phyloP scores from a whole-genome alignment of 2,888 invertebrate species.

The Chrysina gloriosa region DNA sequence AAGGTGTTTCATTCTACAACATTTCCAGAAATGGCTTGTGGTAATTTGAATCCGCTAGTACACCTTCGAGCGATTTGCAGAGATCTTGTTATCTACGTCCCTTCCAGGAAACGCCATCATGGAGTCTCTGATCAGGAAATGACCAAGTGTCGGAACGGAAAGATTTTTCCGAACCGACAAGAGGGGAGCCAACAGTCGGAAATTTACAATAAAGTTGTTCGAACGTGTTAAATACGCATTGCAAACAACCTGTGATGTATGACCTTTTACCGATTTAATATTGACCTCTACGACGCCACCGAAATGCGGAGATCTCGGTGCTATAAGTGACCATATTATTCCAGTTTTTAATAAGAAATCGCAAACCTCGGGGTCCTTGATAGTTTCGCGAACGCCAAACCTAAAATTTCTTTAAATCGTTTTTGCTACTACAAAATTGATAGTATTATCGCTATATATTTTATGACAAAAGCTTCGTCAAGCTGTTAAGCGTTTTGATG shows the following conservation, averaged over 20 bases:
- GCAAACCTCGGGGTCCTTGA: too few species aligned
- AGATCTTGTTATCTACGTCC: too few species aligned
- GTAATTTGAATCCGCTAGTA: not conserved
- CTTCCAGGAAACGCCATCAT: conserved; percentile 39
- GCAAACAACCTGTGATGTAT: not conserved
- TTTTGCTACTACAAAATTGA: conserved; percentile 39
- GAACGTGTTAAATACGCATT: conserved; percentile 34
- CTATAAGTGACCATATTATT: conserved; percentile 32
- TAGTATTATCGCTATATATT: conserved; percentile 41
- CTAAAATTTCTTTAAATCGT: too few species aligned
- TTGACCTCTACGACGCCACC: conserved; percentile 42
- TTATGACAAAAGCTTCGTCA: conserved; percentile 22
- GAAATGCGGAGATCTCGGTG: conserved; percentile 44
- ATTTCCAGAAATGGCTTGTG: conserved; percentile 15
- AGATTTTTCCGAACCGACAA: conserved; percentile 47
- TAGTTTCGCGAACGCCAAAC: not conserved
- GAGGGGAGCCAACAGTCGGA: conserved; percentile 48
- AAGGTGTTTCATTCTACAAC: conserved; percentile 21
- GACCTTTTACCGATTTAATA: conserved; percentile 39
- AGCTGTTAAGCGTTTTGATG: conserved; percentile 38
- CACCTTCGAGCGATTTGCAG: not conserved
- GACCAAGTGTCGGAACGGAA: conserved; percentile 54
- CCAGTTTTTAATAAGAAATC: not conserved
- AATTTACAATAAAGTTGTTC: conserved; percentile 48
- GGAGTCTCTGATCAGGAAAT: conserved; percentile 51